Conservation (phyloP, 1,140 invertebrate species). For the Hypothenemus hampei region DNA sequence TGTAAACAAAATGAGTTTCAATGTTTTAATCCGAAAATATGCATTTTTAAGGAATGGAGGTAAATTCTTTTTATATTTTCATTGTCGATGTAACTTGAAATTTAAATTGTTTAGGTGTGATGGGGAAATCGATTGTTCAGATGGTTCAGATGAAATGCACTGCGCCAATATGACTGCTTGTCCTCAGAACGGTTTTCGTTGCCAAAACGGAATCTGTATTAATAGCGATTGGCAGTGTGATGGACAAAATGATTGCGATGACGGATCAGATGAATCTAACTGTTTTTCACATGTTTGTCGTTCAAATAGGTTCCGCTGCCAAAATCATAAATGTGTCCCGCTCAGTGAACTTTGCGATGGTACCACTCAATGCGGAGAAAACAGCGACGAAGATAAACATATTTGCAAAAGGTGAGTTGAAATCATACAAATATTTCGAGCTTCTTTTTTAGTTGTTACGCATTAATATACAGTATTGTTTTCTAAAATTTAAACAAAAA, state of each 20-base stretch:
- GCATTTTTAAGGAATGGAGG: conserved; percentile 49
- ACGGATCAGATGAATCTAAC: conserved; percentile 55
- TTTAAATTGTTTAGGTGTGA: conserved; percentile 10
- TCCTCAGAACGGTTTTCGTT: conserved; percentile 47
- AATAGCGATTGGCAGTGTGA: conserved; percentile 62
- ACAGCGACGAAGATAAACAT: conserved; percentile 65
- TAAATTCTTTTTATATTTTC: background rate
- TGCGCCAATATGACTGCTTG: conserved; percentile 48
- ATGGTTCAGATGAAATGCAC: conserved; percentile 56
- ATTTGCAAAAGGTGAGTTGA: conserved; percentile 50
- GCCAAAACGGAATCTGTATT: conserved; percentile 54
- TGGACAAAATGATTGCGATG: conserved; percentile 57
- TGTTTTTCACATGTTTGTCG: conserved; percentile 44
- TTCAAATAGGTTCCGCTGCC: conserved; percentile 51
- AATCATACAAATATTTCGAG: background rate
- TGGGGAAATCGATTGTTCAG: conserved; percentile 51
- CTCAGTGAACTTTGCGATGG: conserved; percentile 63
- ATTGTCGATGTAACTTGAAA: conserved; percentile 7
- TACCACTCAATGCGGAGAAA: conserved; percentile 63
- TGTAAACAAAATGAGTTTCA: conserved; percentile 54
- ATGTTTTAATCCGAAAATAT: conserved; percentile 53
- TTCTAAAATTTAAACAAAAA: too few relatives aligned
- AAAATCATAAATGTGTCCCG: conserved; percentile 65
- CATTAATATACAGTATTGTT: background rate
- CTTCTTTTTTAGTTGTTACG: background rate